Percentiles rank a stretch among this genome's conserved stretches.
Conservation (phyloP, 2,113 vertebrate genomes). For the Fulmarus glacialis region DNA sequence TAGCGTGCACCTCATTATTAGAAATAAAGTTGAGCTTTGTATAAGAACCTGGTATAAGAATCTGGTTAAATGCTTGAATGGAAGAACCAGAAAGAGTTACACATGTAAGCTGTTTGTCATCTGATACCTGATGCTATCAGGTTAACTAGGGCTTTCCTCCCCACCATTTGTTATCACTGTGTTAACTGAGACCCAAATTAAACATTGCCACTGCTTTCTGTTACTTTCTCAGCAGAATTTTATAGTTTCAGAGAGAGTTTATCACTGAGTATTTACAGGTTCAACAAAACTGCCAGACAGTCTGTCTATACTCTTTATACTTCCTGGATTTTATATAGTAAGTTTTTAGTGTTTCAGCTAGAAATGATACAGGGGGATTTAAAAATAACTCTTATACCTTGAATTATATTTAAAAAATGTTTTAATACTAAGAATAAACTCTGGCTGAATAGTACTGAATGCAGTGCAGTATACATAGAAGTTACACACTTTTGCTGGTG, state of each 20-base stretch:
- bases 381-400: neutral
- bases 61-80: neutral
- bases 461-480: neutral
- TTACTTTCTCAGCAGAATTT: neutral
- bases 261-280: neutral
- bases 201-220: neutral
- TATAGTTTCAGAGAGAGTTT: neutral
- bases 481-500: neutral
- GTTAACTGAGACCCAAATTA: neutral
- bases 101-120: neutral
- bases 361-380: neutral
- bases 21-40: neutral
- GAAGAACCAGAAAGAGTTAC: neutral
- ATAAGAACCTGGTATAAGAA: neutral
- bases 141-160: neutral
- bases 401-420: neutral
- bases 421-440: neutral
- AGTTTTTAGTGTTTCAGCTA: neutral
- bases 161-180: neutral
- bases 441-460: neutral
- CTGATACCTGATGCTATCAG: neutral
- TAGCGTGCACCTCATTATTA: neutral
- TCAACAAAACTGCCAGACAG: neutral
- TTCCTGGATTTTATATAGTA: neutral
- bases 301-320: neutral